Conservation (phyloP, 2,113 vertebrate species). For the Eudyptes chrysolophus region DNA sequence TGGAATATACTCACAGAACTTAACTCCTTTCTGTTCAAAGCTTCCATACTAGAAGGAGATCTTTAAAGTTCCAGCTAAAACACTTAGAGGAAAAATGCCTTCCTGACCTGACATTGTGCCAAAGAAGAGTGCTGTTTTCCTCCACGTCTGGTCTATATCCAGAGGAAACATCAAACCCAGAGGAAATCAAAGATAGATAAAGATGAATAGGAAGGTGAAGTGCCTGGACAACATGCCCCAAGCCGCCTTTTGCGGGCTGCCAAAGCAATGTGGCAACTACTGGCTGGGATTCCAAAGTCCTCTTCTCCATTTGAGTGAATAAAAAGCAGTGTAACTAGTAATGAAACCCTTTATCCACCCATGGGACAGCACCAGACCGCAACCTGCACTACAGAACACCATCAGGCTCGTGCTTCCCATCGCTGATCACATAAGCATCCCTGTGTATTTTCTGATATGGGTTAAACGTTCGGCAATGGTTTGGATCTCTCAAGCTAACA, state of each 20-base stretch:
- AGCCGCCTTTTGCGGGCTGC: not conserved
- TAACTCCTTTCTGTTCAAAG: not conserved
- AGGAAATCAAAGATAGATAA: not conserved
- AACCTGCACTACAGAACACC: not conserved
- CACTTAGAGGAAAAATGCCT: not conserved
- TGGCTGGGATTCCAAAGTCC: not conserved
- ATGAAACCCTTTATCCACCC: not conserved
- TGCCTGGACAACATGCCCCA: not conserved
- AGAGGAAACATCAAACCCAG: not conserved
- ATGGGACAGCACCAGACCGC: not conserved
- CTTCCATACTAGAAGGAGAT: not conserved
- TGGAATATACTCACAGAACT: not conserved
- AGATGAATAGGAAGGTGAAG: not conserved
- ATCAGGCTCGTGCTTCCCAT: not conserved
- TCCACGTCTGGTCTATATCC: not conserved
- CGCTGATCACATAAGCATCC: not conserved
- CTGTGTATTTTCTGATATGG: rapidly evolving
- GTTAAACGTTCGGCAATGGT: rapidly evolving
- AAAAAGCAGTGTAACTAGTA: not conserved
- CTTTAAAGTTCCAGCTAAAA: not conserved
- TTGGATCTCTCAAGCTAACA: not conserved
- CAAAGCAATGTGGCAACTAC: not conserved
- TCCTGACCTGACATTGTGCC: rapidly evolving
- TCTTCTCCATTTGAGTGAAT: not conserved
- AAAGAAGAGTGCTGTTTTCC: not conserved